Evolutionary conservation across 2,888 invertebrate genomes (phyloP), one percentile per base, ranked within the genome.

Genomic region (Pyrrhia umbra): DNA sequence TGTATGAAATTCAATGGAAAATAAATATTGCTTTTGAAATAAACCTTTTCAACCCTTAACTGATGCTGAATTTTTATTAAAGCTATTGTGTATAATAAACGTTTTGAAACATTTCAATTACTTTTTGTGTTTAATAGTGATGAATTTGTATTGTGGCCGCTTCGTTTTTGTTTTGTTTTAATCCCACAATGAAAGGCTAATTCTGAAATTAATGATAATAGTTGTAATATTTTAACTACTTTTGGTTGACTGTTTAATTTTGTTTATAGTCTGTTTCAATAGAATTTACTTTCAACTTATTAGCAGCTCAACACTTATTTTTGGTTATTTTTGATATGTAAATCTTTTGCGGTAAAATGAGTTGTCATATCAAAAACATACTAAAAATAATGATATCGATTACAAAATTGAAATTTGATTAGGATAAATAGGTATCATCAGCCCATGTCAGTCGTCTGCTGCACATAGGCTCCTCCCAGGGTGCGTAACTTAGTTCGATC

Each of bases 1-100:
- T 13, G 51, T 69, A 61, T 65, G 47, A 61, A 64, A 68, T 68
- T 66, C 68, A 66, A 60, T 67, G 59, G 60, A 63, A 75, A 47
- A 62, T 64, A 66, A 64, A 69, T 60, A 61, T 63, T 56, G 62
- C 57, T 66, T 69, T 67, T 42, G 23, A 59, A 57, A 58, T 59
- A 51, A 71, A 68, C 62, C 43, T 60, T 52, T 60, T 65, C 27
- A 52, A n/a, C 27, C 18, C 9, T 23, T 49, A 63, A 63, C 62
- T 43, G 42, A 55, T 46, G 21, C 15, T 51, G 40, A 21, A 34
- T 34, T 57, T 50, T 43, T 51, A 59, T 58, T 20, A 25, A 51
- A 21, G 27, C 20, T 54, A 23, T 47, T 52, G 18, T 52, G 46
- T 47, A 34, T 42, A 15, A 25, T 37, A 45, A 55, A 55, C n/a